Conservation (phyloP, 1,140 invertebrate species). For the Dreissena polymorpha region DNA sequence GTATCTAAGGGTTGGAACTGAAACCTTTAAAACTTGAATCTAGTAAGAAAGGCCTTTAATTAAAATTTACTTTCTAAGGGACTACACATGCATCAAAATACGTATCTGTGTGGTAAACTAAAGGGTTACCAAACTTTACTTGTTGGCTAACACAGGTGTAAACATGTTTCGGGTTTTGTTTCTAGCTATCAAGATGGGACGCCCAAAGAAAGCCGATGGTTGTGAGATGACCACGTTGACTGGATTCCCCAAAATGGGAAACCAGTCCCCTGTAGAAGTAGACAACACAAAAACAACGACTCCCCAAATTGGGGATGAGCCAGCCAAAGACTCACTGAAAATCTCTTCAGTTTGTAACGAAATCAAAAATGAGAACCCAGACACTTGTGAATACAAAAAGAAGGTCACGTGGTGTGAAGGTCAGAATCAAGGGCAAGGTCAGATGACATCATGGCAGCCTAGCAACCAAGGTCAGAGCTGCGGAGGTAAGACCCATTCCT, state of each 20-base stretch:
- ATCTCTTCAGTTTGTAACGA: conserved; percentile 29
- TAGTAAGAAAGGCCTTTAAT: not conserved
- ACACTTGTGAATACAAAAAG: conserved; percentile 47
- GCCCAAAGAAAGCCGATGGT: conserved; percentile 66
- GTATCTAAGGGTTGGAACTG: no score
- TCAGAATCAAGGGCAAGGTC: conserved; percentile 19
- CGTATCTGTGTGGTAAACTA: not conserved
- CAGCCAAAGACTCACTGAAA: conserved; percentile 21
- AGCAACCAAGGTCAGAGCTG: conserved; percentile 4
- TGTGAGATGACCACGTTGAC: conserved; percentile 34
- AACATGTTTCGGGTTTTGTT: not conserved
- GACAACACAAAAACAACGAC: conserved; percentile 42
- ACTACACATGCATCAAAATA: not conserved
- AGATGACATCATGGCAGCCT: conserved; percentile 21
- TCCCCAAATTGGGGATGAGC: conserved; percentile 48
- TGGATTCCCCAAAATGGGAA: conserved; percentile 45
- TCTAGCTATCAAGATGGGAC: conserved; percentile 69
- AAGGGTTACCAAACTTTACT: not conserved
- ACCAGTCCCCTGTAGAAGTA: conserved; percentile 37
- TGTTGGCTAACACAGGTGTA: not conserved
- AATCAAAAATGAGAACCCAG: conserved; percentile 49
- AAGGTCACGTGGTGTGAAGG: conserved; percentile 13
- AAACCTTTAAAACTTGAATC: no score
- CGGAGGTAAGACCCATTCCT: not conserved
- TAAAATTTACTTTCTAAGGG: not conserved